Base-by-base conservation (phyloP, 2,797 vertebrate species). In the Microctenopoma stevenorrisi region DNA sequence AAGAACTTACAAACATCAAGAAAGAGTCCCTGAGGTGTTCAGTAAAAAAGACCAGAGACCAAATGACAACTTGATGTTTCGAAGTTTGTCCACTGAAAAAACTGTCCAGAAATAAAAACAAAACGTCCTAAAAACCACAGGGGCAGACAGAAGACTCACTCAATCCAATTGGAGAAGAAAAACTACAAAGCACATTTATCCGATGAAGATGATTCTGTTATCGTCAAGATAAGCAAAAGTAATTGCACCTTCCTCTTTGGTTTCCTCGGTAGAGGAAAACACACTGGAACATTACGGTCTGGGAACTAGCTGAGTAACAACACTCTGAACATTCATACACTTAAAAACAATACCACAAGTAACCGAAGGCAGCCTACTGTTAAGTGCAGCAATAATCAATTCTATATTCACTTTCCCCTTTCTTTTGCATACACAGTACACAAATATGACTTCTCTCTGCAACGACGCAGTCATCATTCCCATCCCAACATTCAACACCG, bases 381-480 rank as follows among this genome's bases (percentile, higher is more conserved):
- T 54, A 63, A 85, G 74, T 76, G 79, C 82, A 79, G 65, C 62
- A 81, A 49, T 37, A 54, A 54, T 68, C 25, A 71, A 33, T 47
- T 62, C 42, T 54, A 50, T 35, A 57, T 58, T 51, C 33, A 72
- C 25, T n/a, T 35, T 33, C 5, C 44, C 71, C 49, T 67, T 76
- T 35, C 61, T 10, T 78, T 67, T 74, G 93, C 91, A 93, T 94
- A 93, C 92, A 92, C 82, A 89, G 91, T 93, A 92, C 58, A 92
- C 91, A 92, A 69, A 75, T 51, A 53, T 8, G 38, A 74, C 63
- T 79, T 66, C 51, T 72, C 84, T 73, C 84, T 68, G 72, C 72
- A 76, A 71, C 22, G n/a, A 79, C 43, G 60, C 28, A 64, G 71
- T 68, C 37, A 62, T 55, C 44, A 54, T 71, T 66, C 4, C 28